Evolutionary conservation across 35 echinoderm and acorn worm species (phyloP).

Genomic region (Heliocidaris erythrogramma): DNA sequence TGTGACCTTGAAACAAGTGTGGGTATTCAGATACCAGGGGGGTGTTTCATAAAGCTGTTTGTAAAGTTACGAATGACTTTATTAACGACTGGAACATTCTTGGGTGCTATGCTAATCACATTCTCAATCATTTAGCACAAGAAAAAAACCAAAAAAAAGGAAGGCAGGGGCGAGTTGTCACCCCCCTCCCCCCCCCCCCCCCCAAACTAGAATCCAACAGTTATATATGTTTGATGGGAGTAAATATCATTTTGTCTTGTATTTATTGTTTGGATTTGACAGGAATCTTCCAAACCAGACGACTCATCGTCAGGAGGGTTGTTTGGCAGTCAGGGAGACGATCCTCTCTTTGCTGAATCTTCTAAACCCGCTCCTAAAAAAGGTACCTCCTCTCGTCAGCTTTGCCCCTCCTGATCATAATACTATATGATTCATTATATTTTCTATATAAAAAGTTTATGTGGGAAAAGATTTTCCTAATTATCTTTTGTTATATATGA

Average conservation of each 20-base stretch:
- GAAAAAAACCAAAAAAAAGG: too few relatives aligned
- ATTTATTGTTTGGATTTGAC: background rate
- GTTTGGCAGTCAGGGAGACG: conserved; percentile 71
- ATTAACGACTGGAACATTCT: too few relatives aligned
- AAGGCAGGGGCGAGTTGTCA: too few relatives aligned
- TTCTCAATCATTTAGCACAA: too few relatives aligned
- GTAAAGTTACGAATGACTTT: too few relatives aligned
- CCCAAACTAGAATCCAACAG: too few relatives aligned
- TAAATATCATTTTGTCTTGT: background rate
- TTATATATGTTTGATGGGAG: too few relatives aligned
- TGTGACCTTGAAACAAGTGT: background rate
- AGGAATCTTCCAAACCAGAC: background rate
- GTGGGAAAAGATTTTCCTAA: too few relatives aligned
- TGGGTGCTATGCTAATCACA: too few relatives aligned
- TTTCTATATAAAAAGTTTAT: background rate
- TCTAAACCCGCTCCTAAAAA: conserved; percentile 62
- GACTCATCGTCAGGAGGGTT: conserved; percentile 50
- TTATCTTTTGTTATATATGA: too few relatives aligned
- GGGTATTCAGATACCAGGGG: background rate
- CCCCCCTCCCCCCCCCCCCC: too few relatives aligned
- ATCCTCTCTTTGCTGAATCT: conserved; percentile 59
- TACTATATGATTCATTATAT: background rate
- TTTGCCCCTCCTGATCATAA: background rate
- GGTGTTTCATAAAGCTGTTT: too few relatives aligned
- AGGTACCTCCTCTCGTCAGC: conserved; percentile 37